These are phyloP conservation scores for Poeciliopsis gracilis DNA, from an alignment of 2,797 vertebrate genomes.

Conservation along the genomic window DNA sequence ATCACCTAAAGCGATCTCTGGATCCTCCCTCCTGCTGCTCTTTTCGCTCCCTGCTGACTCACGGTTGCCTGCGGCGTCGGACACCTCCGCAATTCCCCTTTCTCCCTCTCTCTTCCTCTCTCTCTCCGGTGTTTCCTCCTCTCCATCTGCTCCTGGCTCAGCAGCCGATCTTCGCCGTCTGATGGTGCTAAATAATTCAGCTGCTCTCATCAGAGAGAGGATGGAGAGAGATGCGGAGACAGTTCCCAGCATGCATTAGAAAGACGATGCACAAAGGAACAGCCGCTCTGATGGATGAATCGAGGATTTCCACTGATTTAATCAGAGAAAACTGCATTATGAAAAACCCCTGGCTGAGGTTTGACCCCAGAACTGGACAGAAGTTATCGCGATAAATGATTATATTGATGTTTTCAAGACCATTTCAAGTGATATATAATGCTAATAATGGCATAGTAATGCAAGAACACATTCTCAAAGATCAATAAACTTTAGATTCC, in stretches of 20 bases:
- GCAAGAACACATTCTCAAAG: too few relatives aligned
- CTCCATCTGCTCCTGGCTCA: constrained; percentile 47
- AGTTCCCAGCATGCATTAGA: constrained; percentile 46
- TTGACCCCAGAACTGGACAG: background rate
- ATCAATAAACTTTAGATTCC: too few relatives aligned
- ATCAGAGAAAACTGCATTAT: background rate
- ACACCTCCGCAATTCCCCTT: constrained; percentile 45
- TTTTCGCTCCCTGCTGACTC: constrained; percentile 68
- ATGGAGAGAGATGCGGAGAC: constrained; percentile 31
- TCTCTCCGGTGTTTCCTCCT: constrained; percentile 26
- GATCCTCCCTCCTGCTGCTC: constrained; percentile 48
- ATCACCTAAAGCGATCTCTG: constrained; percentile 59
- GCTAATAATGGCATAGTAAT: too few relatives aligned
- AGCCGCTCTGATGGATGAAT: background rate
- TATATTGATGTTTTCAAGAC: background rate
- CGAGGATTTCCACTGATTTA: background rate
- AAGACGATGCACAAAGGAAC: constrained; percentile 33
- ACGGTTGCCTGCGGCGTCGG: constrained; percentile 48
- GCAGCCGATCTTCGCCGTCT: constrained; percentile 49
- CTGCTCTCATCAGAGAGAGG: constrained; percentile 38
- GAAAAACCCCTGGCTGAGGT: background rate
- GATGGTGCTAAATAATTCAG: constrained; percentile 76
- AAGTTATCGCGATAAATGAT: background rate
- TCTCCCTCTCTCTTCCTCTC: constrained; percentile 1
- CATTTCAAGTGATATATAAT: too few relatives aligned